Base-by-base conservation (phyloP, 2,888 invertebrate genomes). In the Drosophila nigritarsus region DNA sequence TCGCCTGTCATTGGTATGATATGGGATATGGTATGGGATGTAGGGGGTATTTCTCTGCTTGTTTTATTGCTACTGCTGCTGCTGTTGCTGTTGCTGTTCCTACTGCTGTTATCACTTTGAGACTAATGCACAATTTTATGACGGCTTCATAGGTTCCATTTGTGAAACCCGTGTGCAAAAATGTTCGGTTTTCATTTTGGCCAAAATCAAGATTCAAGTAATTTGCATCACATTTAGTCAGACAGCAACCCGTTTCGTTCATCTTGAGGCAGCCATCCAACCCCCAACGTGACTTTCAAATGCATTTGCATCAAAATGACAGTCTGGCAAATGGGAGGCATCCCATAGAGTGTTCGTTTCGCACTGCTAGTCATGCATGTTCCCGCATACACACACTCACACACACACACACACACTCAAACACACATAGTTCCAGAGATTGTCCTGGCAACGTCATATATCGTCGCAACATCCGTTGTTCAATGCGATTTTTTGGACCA, bases 291-390 rank as follows among this genome's bases (percentile, higher is more conserved):
- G 78, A 76, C 78, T 78, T 81, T 69, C 73, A 78, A 80, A 72
- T 89, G 84, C 84, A 88, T 89, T 88, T 86, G 88, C 84, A 88
- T 82, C 81, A 76, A 75, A 85, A 85, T 87, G 80, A 73, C 53
- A 50, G 65, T 11, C 67, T 30, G 45, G 34, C 55, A 36, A 42
- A 40, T 49, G 56, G 53, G 38, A 20, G 55, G 61, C 42, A 13
- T 50, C 45, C 59, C 27, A 30, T 24, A 27, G 15, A 30, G 48
- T 38, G 27, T 56, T 55, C 73, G 79, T 63, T 51, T 60, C 69
- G 88, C 88, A 75, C 78, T 73, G 73, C 69, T 73, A 68, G 77
- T 83, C 89, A 87, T 76, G 87, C 89, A 78, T 85, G 60, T 65
- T 82, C 75, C 62, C 60, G 18, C 48, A 45, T 15, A 24, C 15